Base-by-base conservation (phyloP, 1,140 invertebrate genomes). In the Rhynchophorus ferrugineus region DNA sequence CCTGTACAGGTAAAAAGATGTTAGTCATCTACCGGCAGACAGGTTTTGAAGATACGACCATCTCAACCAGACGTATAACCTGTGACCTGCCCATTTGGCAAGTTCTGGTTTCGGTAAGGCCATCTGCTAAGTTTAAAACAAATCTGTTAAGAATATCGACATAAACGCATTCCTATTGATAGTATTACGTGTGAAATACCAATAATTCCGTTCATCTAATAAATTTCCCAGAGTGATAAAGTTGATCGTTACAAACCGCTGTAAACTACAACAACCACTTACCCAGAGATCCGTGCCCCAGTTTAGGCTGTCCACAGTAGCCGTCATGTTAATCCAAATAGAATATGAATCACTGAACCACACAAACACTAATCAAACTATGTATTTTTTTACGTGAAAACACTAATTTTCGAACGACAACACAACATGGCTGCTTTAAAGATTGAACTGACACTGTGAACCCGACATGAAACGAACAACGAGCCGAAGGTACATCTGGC, bases 281-380 rank as follows among this genome's bases (percentile, higher is more conserved):
- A 78, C 76, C 76, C 76, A 78, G 64, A 78, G 70, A 66, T 78
- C 76, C 58, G 69, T 77, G 61, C 76, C 76, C 76, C 76, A 78
- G 72, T 75, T 78, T 73, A 76, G 75, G 66, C 67, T 76, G 66
- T 67, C 60, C 33, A 56, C 61, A 56, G 61, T 18, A 34, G 61
- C 49, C 47, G 61, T 44, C 58, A 60, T 60, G 44, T 54, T 59
- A 61, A 61, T 61, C 60, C 60, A 53, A 61, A 51, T 47, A 42
- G 17, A 42, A 45, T 29, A 29, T 8, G 17, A 49, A 17, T 22
- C 53, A 58, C 53, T 59, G 29, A 62, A 60, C 45, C 19, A 53
- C 61, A 61, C 57, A 57, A 52, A 49, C 56, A 62, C 59, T 44
- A 20, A 54, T 17, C 34, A 17, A 46, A 57, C 49, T 45, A 44